These are phyloP conservation scores for Glossosoma conforme DNA, from an alignment of 1,140 invertebrate species.

Conservation along the genomic window DNA sequence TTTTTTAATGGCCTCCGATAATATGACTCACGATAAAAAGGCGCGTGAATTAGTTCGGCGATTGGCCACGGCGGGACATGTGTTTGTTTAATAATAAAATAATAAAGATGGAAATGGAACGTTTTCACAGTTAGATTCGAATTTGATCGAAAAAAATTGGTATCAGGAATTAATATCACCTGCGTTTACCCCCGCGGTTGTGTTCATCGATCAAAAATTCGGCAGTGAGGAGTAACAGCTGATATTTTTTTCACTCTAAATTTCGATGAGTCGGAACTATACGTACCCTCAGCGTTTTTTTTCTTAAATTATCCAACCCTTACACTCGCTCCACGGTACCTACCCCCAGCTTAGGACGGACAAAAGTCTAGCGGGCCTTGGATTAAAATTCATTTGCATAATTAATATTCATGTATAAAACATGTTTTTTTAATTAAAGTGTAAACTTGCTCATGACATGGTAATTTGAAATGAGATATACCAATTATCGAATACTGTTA, in stretches of 20 bases:
- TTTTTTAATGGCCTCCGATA: too few species aligned
- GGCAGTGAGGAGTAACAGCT: slow-evolving; percentile 19
- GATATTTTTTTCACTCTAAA: slow-evolving; percentile 22
- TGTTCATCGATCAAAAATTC: slow-evolving; percentile 18
- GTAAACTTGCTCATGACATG: too few species aligned
- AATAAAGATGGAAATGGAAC: not conserved
- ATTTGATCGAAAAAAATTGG: slow-evolving; percentile 7
- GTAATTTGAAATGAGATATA: too few species aligned
- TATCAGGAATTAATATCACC: slow-evolving; percentile 10
- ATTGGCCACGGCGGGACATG: slow-evolving; percentile 21
- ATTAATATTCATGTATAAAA: too few species aligned
- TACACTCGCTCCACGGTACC: too few species aligned
- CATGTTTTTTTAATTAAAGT: too few species aligned
- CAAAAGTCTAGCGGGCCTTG: too few species aligned
- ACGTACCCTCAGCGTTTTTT: slow-evolving; percentile 22
- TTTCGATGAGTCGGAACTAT: slow-evolving; percentile 17
- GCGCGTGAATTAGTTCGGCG: not conserved
- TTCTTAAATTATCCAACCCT: slow-evolving; percentile 32
- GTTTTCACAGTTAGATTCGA: slow-evolving; percentile 13
- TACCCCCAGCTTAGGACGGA: too few species aligned
- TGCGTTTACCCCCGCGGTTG: slow-evolving; percentile 14
- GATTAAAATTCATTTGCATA: too few species aligned
- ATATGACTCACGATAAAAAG: too few species aligned
- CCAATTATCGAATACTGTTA: too few species aligned
- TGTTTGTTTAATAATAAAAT: slow-evolving; percentile 23